Base-by-base conservation (phyloP, 2,888 invertebrate genomes). In the Halictus ligatus region DNA sequence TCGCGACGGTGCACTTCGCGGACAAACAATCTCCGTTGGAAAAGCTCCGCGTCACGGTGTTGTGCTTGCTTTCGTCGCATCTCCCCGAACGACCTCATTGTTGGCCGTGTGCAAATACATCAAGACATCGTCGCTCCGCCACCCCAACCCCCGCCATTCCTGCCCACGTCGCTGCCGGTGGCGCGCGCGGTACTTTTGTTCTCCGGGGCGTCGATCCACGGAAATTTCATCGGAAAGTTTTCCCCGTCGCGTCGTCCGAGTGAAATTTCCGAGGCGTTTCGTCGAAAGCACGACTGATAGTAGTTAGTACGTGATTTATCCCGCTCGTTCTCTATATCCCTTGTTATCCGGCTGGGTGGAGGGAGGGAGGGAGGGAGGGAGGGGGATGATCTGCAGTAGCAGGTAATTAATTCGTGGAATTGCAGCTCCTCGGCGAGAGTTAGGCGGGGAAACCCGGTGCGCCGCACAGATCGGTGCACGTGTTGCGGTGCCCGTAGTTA, bases 401-500 rank as follows among this genome's bases (percentile, higher is more conserved):
- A 78, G 86, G 71, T 87, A 87, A 87, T 87, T 87, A 87, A 87
- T 87, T 87, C 86, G 86, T 79, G 84, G 79, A 87, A 87, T 84
- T 83, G 87, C 85, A 80, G 75, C 83, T 82, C 60, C 80, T 78
- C 75, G 72, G 69, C 75, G 80, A 72, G 74, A 60, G 75, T 67
- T 74, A 15, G 21, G 43, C 69, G n/a, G 35, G 29, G 73, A 50
- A 29, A 15, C n/a, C 43, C n/a, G 77, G 40, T 46, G 69, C 35
- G 69, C 35, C 40, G 69, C 40, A 40, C 40, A 40, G 69, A 69
- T 29, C 48, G 60, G 54, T 86, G 86, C 87, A 80, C 86, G 87
- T 83, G 86, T 80, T 78, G 80, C 86, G 87, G 80, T n/a, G 73
- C 79, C 60, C 81, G 73, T 84, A 86, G 86, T 86, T 87, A 87